These are phyloP conservation scores for Scartelaos histophorus DNA, from an alignment of 2,113 vertebrate genomes.

Conservation along the genomic window DNA sequence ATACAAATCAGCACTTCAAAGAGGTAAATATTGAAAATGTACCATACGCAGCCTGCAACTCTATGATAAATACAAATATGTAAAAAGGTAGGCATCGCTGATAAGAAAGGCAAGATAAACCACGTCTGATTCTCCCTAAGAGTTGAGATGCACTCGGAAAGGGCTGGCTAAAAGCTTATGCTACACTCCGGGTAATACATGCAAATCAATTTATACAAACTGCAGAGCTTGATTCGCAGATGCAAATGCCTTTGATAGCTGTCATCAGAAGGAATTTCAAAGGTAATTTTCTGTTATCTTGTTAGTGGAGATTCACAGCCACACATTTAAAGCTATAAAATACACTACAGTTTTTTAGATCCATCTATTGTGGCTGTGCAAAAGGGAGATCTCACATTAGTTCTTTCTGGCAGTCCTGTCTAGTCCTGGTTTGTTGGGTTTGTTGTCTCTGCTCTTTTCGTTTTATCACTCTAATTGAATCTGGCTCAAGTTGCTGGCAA, in stretches of 20 bases:
- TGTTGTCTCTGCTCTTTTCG: constrained; percentile 63
- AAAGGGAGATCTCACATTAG: constrained; percentile 30
- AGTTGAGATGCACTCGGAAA: constrained; percentile 16
- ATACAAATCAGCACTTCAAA: constrained; percentile 12
- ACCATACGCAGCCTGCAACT: constrained; percentile 1
- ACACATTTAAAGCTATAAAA: constrained; percentile 20
- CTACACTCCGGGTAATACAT: constrained; percentile 19
- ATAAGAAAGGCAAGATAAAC: constrained; percentile 23
- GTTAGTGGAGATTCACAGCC: constrained; percentile 12
- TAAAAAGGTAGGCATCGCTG: constrained; percentile 11
- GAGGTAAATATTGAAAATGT: constrained; percentile 6
- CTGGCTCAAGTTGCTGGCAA: constrained; percentile 57
- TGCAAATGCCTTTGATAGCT: constrained; percentile 36
- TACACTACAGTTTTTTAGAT: constrained; percentile 10
- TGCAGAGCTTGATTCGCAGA: constrained; percentile 22
- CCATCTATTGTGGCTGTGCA: constrained; percentile 21
- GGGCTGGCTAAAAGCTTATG: constrained; percentile 12
- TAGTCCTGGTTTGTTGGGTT: constrained; percentile 35
- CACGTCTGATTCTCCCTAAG: constrained; percentile 1
- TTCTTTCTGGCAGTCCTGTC: constrained; percentile 32
- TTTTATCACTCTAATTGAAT: constrained; percentile 64
- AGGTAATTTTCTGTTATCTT: constrained; percentile 43
- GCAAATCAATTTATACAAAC: constrained; percentile 19
- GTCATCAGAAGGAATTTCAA: constrained; percentile 26
- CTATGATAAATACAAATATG: constrained; percentile 11